Evolutionary conservation across 30 jellyfish, hydroid and myxozoan genomes (phyloP), one percentile per base, ranked within the genome.

Genomic region (Sanderia malayensis): DNA sequence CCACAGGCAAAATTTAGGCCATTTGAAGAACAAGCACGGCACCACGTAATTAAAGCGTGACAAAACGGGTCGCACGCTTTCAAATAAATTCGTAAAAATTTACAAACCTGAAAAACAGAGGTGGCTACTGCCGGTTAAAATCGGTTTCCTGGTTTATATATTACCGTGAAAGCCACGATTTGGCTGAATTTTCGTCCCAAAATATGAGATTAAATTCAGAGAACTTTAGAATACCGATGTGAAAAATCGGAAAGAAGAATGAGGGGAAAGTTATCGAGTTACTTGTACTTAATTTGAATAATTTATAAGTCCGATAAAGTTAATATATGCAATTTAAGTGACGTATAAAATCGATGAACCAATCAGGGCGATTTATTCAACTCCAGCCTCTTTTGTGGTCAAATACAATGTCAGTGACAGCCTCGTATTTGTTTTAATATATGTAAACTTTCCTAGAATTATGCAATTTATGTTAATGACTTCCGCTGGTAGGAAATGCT

Each of bases 71-170:
- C n/a, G n/a, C n/a, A 4, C 52, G 52, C 6, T 4, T 6, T 37
- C 52, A 37, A 45, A 78, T 47, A 41, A 78, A 65, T 25, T 65
- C 64, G 31, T 53, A 6, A 64, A 47, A 28, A 52, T 19, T 23
- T 41, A 58, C 34, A 65, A 47, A 86, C 96, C 96, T 86, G 96
- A 72, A 76, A 37, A 78, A 70, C 96, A 87, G 96, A 87, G 94
- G 96, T 47, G 77, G 80, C 95, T 46, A 73, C 91, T 78, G 97
- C 97, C 97, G 81, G 97, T 84, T 82, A 89, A 75, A 82, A 73
- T 71, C 83, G 97, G 97, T 76, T 44, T 79, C 85, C 95, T 93
- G 97, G 97, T 86, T 82, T 90, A 72, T 66, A 72, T 66, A 76
- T 82, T 31, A 10, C 73, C 60, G 31, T 77, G 80, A 74, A 58